These are phyloP conservation scores for Hucho hucho DNA, from an alignment of 2,113 vertebrate species.

Conservation along the genomic window DNA sequence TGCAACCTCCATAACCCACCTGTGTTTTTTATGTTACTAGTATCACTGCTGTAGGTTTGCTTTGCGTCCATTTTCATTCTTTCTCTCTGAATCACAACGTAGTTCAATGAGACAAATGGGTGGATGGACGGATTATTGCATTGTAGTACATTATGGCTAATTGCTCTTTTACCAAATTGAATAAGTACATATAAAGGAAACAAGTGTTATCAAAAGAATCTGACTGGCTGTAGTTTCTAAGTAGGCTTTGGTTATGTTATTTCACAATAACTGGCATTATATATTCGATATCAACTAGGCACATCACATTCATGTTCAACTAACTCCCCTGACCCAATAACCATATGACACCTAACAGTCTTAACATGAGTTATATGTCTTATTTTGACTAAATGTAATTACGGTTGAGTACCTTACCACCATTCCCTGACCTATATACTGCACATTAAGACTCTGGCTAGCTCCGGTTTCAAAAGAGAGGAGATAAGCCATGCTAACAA, in stretches of 20 bases:
- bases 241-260: too few species aligned
- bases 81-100: background rate
- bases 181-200: too few species aligned
- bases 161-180: background rate
- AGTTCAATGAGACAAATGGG: conserved; percentile 27
- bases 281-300: too few species aligned
- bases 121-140: background rate
- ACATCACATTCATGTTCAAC: too few species aligned
- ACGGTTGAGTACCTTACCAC: background rate
- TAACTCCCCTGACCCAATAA: too few species aligned
- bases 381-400: background rate
- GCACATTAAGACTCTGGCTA: conserved; percentile 15
- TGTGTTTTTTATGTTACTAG: background rate
- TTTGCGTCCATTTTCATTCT: background rate
- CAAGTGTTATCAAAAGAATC: too few species aligned
- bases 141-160: background rate
- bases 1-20: too few species aligned
- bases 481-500: conserved; percentile 55
- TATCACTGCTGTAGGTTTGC: background rate
- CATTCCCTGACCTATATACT: background rate
- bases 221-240: too few species aligned
- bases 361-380: background rate
- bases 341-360: too few species aligned
- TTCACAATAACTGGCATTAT: too few species aligned
- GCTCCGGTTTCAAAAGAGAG: conserved; percentile 37